Evolutionary conservation across 2,113 vertebrate genomes (phyloP).

Genomic region (Alexandromys fortis): DNA sequence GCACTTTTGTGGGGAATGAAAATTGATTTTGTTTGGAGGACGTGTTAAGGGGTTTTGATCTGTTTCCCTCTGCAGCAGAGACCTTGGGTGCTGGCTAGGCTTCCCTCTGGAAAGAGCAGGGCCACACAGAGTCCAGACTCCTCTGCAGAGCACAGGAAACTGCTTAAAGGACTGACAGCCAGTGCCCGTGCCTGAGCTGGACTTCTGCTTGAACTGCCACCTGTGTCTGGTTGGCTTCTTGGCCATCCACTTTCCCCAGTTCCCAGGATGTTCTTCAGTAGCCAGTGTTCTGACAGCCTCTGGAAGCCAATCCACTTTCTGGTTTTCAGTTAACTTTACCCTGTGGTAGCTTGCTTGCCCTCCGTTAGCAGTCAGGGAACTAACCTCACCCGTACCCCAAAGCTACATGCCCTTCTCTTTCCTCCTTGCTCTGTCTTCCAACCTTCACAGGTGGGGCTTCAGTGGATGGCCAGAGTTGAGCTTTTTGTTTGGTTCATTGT

Average conservation of each 20-base stretch:
- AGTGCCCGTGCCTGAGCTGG: not conserved
- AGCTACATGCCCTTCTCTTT: not conserved
- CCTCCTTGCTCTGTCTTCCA: not conserved
- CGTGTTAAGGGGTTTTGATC: not conserved
- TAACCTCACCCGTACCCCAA: not conserved
- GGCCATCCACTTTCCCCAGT: not conserved
- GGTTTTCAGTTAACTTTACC: not conserved
- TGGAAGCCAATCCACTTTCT: slow-evolving; percentile 8
- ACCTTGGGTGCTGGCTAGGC: not conserved
- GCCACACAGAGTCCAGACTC: not conserved
- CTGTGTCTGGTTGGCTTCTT: slow-evolving; percentile 13
- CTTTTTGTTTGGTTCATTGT: not conserved
- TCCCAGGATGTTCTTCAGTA: not conserved
- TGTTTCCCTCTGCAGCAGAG: not conserved
- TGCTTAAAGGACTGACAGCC: not conserved
- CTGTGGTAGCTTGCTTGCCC: not conserved
- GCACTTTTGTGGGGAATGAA: not conserved
- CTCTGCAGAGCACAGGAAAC: not conserved
- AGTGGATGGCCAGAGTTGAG: not conserved
- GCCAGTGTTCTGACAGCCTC: not conserved
- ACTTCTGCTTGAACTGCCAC: not conserved
- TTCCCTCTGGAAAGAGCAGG: not conserved
- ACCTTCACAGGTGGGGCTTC: not conserved
- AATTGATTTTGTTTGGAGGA: slow-evolving; percentile 13
- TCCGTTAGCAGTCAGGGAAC: not conserved